Evolutionary conservation across 2,797 vertebrate species (phyloP), one percentile per base, ranked within the genome.

Genomic region (Sebastes iracundus): DNA sequence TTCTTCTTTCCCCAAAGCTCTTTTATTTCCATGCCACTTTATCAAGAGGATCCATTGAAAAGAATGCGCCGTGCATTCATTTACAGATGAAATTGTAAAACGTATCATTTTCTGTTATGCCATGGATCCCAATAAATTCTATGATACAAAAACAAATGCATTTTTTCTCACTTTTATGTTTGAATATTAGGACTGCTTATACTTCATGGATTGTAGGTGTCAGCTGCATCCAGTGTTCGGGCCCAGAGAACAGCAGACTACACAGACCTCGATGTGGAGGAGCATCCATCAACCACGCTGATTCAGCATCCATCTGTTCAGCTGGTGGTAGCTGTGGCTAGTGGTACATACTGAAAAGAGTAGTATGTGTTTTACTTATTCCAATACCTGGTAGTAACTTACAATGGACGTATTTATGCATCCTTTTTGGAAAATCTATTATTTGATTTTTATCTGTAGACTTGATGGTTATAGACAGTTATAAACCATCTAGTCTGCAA

Each of bases 91-190:
- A 61, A 67, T 14, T 88, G 80, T 81, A 69, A 62, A 81, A 74
- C 52, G 35, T 68, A 65, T 64, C 4, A 35, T 87, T 87, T 88
- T 79, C 63, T 87, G 81, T 87, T 74, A 70, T 71, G 59, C 62
- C 49, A 77, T 81, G 69, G 25, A 87, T 73, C 72, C 70, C 49
- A 94, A 92, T 93, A 94, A 94, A 94, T 79, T 80, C 30, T 86
- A 70, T 72, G 53, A 87, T 65, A 74, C 30, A 25, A 80, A 86
- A 77, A 66, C 4, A 33, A 20, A 23, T 38, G 28, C n/a, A n/a
- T 38, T 38, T 60, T 64, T 32, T 74, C 52, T 69, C 72, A n/a
- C 13, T 7, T 67, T 58, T 58, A 20, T 74, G 4, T 72, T 63
- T 73, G 14, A 75, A 6, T 59, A 58, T 18, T 20, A 12, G 52